Percentiles rank a stretch among this genome's conserved stretches.
These are phyloP conservation scores for Myotis pilosus DNA, from an alignment of 2,797 vertebrate genomes.

Conservation along the genomic window DNA sequence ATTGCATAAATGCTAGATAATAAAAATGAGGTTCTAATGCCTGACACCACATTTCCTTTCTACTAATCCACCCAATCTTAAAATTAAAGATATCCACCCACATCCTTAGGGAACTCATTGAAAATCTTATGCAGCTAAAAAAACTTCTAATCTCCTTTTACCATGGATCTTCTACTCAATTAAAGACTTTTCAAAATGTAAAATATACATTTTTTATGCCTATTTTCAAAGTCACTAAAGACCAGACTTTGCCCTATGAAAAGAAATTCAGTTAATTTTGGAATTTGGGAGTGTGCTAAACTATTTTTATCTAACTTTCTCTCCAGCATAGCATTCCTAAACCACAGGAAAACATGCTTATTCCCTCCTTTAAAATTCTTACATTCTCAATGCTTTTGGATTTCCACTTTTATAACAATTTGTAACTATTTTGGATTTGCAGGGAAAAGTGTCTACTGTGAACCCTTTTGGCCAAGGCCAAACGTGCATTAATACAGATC, in stretches of 20 bases:
- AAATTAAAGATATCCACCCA: constrained; percentile 71
- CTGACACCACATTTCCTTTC: constrained; percentile 56
- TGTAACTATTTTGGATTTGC: background rate
- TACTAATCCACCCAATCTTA: constrained; percentile 49
- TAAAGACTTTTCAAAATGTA: constrained; percentile 69
- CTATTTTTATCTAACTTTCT: constrained; percentile 68
- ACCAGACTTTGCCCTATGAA: constrained; percentile 59
- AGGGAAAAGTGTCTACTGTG: background rate
- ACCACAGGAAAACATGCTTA: constrained; percentile 7
- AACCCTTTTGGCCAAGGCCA: background rate
- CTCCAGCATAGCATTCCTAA: constrained; percentile 58
- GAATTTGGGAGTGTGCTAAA: constrained; percentile 58
- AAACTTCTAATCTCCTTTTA: constrained; percentile 58
- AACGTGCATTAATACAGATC: background rate
- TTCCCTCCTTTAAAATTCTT: background rate
- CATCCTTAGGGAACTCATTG: constrained; percentile 62
- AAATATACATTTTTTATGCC: constrained; percentile 59
- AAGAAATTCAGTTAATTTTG: constrained; percentile 60
- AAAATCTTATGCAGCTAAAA: constrained; percentile 69
- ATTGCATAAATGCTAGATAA: constrained; percentile 57
- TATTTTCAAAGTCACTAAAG: constrained; percentile 68
- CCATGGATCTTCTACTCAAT: constrained; percentile 54
- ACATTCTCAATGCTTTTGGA: constrained; percentile 12
- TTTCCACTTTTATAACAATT: background rate
- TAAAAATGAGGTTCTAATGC: constrained; percentile 63